Base-by-base conservation (phyloP, 2,888 invertebrate genomes). In the Drosophila cracens region DNA sequence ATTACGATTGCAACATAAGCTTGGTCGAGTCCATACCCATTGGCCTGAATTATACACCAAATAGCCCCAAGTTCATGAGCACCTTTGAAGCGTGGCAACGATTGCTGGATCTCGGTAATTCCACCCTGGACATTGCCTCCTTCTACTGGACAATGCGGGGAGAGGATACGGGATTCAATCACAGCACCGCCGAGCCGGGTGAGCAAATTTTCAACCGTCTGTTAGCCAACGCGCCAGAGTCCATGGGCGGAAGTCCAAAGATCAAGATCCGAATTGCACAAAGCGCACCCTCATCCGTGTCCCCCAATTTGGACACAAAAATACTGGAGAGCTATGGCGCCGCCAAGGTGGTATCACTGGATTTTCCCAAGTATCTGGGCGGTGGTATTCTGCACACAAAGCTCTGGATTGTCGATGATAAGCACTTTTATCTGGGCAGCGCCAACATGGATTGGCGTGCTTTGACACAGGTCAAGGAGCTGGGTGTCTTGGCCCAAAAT, bases 361-460 rank as follows among this genome's bases (percentile, higher is more conserved):
- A 74, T 5, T 80, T 85, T 18, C 81, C 89, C 18, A 87, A 88
- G 56, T 94, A 98, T 66, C 89, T 98, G 25, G 97, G 98, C 5
- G 94, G 94, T 27, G 99, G 99, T 4, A 96, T 99, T 25, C 94
- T 99, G 51, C 99, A 99, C 92, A 99, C 99, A 0, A 99, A 99
- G 94, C 94, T 99, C 79, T 98, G 98, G 98, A 94, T 99, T 25
- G 95, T 98, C 33, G 99, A 99, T 92, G 94, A 96, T 61, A 95
- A 95, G 81, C 98, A 98, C 92, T 95, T 98, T 82, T 99, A 99
- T 93, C 94, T 99, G 62, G 99, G 99, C 51, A 98, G 99, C 91
- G 99, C 99, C 25, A 99, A 99, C 92, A 97, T 99, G 96, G 99
- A 99, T 93, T 99, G 99, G 99, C 94, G 99, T 80, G 96, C 99